Evolutionary conservation across 2,113 vertebrate genomes (phyloP), one percentile per base, ranked within the genome.

Genomic region (Stomatorhinus ivindoensis): DNA sequence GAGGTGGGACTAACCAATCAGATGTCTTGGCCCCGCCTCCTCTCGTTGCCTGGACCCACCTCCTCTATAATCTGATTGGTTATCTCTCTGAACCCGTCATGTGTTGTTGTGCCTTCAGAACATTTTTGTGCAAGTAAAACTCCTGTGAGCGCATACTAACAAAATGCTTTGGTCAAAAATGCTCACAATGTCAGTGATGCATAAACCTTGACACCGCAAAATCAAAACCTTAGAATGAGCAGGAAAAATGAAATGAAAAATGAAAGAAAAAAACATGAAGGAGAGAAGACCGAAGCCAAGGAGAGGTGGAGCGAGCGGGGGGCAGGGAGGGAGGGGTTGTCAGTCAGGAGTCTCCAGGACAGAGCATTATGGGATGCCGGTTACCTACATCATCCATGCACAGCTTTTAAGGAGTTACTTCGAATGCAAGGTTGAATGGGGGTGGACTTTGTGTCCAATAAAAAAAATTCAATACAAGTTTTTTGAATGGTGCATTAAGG

Each of bases 151-250:
- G 17, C 44, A 44, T 5, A 11, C 8, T 84, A 24, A 21, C 24
- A 21, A 83, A 21, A 21, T 4, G n/a, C 3, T 35, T 51, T 0
- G 48, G n/a, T 2, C 46, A 6, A 1, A 87, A 6, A 55, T 39
- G 85, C 85, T 48, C 85, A 87, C 55, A 87, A 87, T 55, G 85
- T 87, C 85, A 87, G 48, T 39, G 50, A 87, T 35, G 50, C 27
- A 47, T 84, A 47, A n/a, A 47, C 46, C 82, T 21, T n/a, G 42
- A 84, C 39, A 44, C 6, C 39, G 7, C 7, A 3, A 53, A 88
- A 88, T 48, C 46, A 73, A 69, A 47, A 39, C 35, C 82, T 87
- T 82, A 50, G 39, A 31, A 73, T 31, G 48, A 83, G 76, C 73
- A 80, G 58, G 73, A n/a, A 47, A 46, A 89, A 84, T 11, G 1